Base-by-base conservation (phyloP, 2,888 invertebrate genomes). In the Oxystoma pomonae region DNA sequence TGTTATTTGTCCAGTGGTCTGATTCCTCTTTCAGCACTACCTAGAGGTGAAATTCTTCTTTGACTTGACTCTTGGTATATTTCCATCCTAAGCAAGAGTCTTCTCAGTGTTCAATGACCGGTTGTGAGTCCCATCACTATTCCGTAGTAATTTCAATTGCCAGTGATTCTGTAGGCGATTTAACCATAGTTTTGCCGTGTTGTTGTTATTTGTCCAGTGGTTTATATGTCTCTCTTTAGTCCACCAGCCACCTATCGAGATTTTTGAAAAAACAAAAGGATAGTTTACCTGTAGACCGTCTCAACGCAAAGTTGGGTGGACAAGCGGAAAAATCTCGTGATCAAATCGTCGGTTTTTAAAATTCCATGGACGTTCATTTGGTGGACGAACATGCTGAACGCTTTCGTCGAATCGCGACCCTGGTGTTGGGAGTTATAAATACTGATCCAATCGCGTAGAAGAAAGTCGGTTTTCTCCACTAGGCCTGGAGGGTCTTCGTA, bases 331-430 rank as follows among this genome's bases (percentile, higher is more conserved):
- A 99, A 99, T 63, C 98, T 83, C 0, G 97, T 96, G 67, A 99
- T 97, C 75, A 97, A 85, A 76, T 99, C 98, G 77, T 99, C 99
- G 0, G 97, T 96, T 80, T 98, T 98, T 60, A 98, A 83, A 65
- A 99, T 96, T 2, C 99, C 96, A 72, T 94, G 92, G 74, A 93
- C 87, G 78, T 97, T 97, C 96, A 99, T 96, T 80, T 96, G 92
- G 75, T 94, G 94, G 1, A 98, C 96, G 80, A 98, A 98, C 70
- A 93, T 82, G 67, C 92, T 90, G 80, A 98, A 97, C 52, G 96
- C 94, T 80, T 96, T 96, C 0, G 90, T 89, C 0, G 93, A 87
- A 76, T 94, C 94, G 53, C 93, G 88, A 59, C 91, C 90, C 1
- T 90, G 87, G 16, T 88, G 85, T 2, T 91, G 90, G 17, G 89